These are phyloP conservation scores for Onthophagus sagittarius DNA, from an alignment of 2,888 invertebrate species.

Conservation along the genomic window DNA sequence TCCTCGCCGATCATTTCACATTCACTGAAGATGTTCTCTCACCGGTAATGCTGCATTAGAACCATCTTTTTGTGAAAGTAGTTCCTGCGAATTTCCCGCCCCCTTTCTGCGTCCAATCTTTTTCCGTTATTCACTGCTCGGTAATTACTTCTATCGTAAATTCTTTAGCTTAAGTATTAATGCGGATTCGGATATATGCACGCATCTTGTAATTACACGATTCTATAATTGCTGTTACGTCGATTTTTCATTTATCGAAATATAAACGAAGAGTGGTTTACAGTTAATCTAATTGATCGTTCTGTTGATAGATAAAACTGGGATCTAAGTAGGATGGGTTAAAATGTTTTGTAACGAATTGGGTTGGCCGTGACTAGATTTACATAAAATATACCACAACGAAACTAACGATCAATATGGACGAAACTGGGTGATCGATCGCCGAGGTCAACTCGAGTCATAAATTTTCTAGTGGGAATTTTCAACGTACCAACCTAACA, in stretches of 20 bases:
- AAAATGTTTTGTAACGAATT: not conserved
- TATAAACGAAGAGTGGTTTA: not conserved
- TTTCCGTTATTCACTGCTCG: not conserved
- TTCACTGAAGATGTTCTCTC: constrained; percentile 21
- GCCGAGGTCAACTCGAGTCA: not conserved
- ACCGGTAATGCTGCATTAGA: constrained; percentile 4
- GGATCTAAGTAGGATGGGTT: not conserved
- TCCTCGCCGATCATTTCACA: constrained; percentile 16
- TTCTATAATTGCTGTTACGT: not conserved
- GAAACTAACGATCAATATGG: not conserved
- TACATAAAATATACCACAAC: not conserved
- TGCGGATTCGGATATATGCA: not conserved
- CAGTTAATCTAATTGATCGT: not conserved
- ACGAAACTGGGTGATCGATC: not conserved
- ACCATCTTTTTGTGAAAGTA: not conserved
- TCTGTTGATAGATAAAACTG: not conserved
- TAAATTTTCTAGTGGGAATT: not conserved
- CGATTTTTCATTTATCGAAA: not conserved
- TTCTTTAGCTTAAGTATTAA: constrained; percentile 8
- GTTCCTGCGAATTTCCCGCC: not conserved
- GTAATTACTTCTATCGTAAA: constrained; percentile 11
- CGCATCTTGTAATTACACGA: not conserved
- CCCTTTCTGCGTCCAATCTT: not conserved
- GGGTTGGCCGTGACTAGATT: not conserved
- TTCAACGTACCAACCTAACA: not conserved